A percentile compares a stretch with the other conserved stretches of the same genome.
phyloP scores from a whole-genome alignment of 2,113 vertebrate genomes.

The Hymenochirus boettgeri region DNA sequence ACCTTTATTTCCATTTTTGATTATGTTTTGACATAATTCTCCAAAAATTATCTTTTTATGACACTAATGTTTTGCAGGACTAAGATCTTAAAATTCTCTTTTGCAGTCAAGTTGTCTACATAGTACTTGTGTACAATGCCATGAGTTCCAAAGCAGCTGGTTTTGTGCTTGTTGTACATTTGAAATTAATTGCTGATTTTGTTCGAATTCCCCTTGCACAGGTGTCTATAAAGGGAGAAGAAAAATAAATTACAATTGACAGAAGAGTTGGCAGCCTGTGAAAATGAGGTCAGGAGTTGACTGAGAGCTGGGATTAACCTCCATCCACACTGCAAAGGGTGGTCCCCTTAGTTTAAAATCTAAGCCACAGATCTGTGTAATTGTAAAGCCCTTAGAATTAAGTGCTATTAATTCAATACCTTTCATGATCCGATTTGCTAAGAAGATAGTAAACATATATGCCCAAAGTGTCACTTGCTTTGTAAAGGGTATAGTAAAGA shows the following conservation, averaged over 20 bases:
- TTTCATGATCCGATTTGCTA: slow-evolving; percentile 8
- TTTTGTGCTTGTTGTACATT: neutral
- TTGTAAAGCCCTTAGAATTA: slow-evolving; percentile 25
- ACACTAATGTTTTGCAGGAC: neutral
- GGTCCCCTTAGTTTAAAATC: slow-evolving; percentile 24
- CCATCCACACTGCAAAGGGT: slow-evolving; percentile 20
- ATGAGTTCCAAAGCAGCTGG: neutral
- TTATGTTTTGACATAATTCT: neutral
- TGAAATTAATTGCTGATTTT: slow-evolving; percentile 3
- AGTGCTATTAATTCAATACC: slow-evolving; percentile 31
- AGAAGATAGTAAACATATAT: slow-evolving; percentile 9
- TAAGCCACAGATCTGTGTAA: slow-evolving; percentile 32
- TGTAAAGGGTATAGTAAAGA: slow-evolving; percentile 23
- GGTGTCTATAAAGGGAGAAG: slow-evolving; percentile 16
- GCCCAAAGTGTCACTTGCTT: neutral
- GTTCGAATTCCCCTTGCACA: slow-evolving; percentile 7
- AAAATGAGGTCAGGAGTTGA: slow-evolving; percentile 38
- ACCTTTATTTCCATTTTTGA: too few relatives aligned
- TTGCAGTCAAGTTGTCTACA: too few relatives aligned
- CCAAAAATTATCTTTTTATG: neutral
- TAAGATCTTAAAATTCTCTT: neutral
- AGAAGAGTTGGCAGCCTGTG: slow-evolving; percentile 16
- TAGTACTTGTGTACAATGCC: too few relatives aligned
- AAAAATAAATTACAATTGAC: slow-evolving; percentile 37
- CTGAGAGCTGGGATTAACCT: slow-evolving; percentile 36